These are phyloP conservation scores for Clamator glandarius DNA, from an alignment of 2,797 vertebrate genomes.

Conservation along the genomic window DNA sequence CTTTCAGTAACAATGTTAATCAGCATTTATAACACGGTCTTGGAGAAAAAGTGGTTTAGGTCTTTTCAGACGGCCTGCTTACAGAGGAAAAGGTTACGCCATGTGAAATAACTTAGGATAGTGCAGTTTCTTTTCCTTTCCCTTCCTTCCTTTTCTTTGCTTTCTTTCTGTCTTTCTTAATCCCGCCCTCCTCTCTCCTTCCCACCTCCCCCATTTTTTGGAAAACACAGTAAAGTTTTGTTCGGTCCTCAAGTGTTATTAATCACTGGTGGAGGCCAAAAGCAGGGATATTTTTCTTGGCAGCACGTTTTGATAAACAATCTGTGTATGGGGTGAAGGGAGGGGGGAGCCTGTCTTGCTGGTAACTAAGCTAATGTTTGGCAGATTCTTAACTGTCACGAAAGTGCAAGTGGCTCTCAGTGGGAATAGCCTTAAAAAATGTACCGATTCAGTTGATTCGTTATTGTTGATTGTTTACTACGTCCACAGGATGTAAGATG, in stretches of 20 bases:
- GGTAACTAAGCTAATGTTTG: conserved; percentile 65
- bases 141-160: background rate
- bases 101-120: background rate
- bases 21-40: background rate
- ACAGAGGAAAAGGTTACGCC: background rate
- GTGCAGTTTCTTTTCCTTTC: background rate
- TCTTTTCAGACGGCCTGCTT: conserved; percentile 22
- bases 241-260: conserved; percentile 79
- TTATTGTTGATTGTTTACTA: conserved; percentile 72
- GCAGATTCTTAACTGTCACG: conserved; percentile 69
- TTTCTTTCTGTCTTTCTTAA: background rate
- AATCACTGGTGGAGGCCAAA: conserved; percentile 78
- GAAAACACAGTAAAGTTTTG: conserved; percentile 73
- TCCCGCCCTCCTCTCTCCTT: background rate
- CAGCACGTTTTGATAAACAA: conserved; percentile 80
- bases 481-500: conserved; percentile 55
- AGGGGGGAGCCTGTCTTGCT: conserved; percentile 30
- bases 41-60: background rate
- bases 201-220: conserved; percentile 37
- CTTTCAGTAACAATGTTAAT: conserved; percentile 34
- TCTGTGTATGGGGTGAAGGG: conserved; percentile 75
- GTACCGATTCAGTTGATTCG: conserved; percentile 68
- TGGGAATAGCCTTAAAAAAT: conserved; percentile 69
- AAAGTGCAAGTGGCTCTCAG: conserved; percentile 67
- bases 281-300: conserved; percentile 78